Evolutionary conservation across 2,888 invertebrate genomes (phyloP), one percentile per base, ranked within the genome.

Genomic region (Acleris laterana): DNA sequence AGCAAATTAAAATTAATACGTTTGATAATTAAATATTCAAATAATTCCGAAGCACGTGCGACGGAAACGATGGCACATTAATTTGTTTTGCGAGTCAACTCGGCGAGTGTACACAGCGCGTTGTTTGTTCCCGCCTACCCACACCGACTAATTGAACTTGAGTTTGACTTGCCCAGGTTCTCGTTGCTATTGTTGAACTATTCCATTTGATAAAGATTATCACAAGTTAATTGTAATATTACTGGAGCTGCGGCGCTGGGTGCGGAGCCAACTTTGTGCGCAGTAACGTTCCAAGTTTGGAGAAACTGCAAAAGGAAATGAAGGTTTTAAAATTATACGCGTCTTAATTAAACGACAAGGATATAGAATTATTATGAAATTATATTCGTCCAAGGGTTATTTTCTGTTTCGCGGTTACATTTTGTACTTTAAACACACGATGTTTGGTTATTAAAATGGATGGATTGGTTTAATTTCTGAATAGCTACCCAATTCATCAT

Each of bases 71-170:
- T 53, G 52, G 60, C 59, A 42, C 62, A 56, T 53, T 55, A 68
- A 62, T 62, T 75, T 74, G 75, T 75, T 72, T 70, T 70, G 70
- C 70, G 77, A 79, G 77, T 79, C 75, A 79, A 74, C 71, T 69
- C 74, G 73, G 71, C 69, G 68, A 63, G 65, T 69, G 74, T 72
- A 76, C 70, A 75, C 74, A 75, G 74, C 72, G 74, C 76, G 9
- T 32, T 81, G 80, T 81, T 82, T 80, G 80, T 78, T 81, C 72
- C 72, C 71, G 70, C 72, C 73, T 76, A 78, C 73, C 74, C 66
- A 68, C 77, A 75, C 77, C 75, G 77, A 74, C 75, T 74, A 76
- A 82, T 82, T 82, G 74, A 80, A 80, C 74, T 76, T 68, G 66
- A 69, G 75, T 73, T 74, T 74, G 74, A 77, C 75, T 80, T 79